Evolutionary conservation across 2,797 vertebrate genomes (phyloP), one percentile per base, ranked within the genome.

Genomic region (Hyperoplus lanceolatus): DNA sequence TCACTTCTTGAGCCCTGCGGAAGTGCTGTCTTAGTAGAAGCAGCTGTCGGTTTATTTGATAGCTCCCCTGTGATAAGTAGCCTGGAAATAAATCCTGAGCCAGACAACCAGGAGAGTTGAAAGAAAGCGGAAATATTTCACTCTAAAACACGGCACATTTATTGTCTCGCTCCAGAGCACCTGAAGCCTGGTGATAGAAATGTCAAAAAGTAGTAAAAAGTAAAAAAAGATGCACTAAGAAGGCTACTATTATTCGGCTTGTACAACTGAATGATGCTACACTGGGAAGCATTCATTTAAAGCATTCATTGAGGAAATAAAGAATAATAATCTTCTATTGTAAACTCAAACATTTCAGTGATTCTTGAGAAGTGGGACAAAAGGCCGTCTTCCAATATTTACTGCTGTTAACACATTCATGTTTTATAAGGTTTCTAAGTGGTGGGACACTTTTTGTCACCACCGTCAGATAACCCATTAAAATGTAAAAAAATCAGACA

Each of bases 1-100:
- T 78, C 64, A 64, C 60, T 51, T 70, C 67, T 65, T 29, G 45
- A 70, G 74, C 61, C 29, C 57, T 38, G 60, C 5, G 16, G 82
- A 81, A 87, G 76, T 90, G 86, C 89, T 89, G 87, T 91, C 86
- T 83, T 70, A 29, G 76, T 70, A 29, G 76, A 77, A 18, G 61
- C 18, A 56, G 51, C 70, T 83, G 77, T 87, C 58, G 8, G 55
- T 86, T 78, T 81, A 77, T 62, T 81, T 79, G 65, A 82, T 73
- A 42, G 81, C 68, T 84, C 82, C 75, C 75, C 2, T 15, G 83
- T 70, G 87, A 80, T 68, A 63, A 83, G 81, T 65, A 74, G 66
- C 65, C 56, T 6, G 0, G 1, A 73, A 77, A 56, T 57, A 60
- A 38, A 75, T 73, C 80, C 38, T 68, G 64, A 80, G 79, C 78